Conservation (phyloP, 2,797 vertebrate genomes). For the Falco concolor region DNA sequence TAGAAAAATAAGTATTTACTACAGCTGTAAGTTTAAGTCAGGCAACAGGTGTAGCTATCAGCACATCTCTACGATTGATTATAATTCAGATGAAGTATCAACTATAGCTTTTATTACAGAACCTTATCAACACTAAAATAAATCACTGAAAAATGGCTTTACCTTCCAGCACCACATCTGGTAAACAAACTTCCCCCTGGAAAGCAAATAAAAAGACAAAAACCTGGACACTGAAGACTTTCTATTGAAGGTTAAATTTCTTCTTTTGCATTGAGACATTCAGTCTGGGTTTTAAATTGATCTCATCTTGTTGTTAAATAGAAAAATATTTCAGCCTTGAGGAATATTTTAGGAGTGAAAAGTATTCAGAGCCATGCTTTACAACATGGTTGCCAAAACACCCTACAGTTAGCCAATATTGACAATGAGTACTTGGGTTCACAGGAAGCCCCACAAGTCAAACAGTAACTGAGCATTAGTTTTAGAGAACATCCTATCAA, state of each 20-base stretch:
- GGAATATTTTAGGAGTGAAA: neutral
- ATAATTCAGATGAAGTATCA: neutral
- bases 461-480: neutral
- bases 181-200: neutral
- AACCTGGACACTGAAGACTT: neutral
- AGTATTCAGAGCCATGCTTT: neutral
- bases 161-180: neutral
- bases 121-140: neutral
- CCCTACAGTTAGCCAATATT: neutral
- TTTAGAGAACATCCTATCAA: neutral
- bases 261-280: neutral
- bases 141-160: neutral
- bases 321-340: neutral
- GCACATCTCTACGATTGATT: neutral
- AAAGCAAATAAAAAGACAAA: neutral
- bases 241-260: neutral
- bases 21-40: neutral
- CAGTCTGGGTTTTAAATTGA: neutral
- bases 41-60: neutral
- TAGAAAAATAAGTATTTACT: neutral
- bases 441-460: neutral
- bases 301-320: neutral
- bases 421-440: neutral
- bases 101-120: neutral
- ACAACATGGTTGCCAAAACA: neutral